Evolutionary conservation across 1,140 invertebrate genomes (phyloP).

Genomic region (Zophobas atratus): DNA sequence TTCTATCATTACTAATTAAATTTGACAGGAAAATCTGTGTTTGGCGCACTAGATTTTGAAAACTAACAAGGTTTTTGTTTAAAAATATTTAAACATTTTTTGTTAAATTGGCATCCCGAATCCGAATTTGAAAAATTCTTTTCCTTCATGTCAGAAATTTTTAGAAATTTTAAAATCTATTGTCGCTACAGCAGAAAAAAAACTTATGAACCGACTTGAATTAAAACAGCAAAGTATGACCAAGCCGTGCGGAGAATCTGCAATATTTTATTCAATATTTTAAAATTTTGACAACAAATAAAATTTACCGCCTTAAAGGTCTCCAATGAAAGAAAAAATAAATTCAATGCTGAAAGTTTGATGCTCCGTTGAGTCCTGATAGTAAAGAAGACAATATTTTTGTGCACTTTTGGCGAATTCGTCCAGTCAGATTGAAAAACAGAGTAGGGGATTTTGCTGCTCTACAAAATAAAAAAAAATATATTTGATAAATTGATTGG

Average conservation of each 20-base stretch:
- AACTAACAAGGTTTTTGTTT: too few species aligned
- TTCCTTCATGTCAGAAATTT: too few species aligned
- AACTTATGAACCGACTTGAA: neutral
- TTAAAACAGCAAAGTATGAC: neutral
- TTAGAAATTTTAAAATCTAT: too few species aligned
- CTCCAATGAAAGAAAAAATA: neutral
- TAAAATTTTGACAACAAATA: neutral
- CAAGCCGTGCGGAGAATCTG: conserved; percentile 4
- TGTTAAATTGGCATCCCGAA: too few species aligned
- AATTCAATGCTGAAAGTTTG: neutral
- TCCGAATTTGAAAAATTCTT: too few species aligned
- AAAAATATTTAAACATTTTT: too few species aligned
- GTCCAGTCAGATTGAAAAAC: neutral
- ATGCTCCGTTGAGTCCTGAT: neutral
- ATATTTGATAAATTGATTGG: neutral
- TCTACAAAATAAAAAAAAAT: neutral
- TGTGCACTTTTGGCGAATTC: neutral
- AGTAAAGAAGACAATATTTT: neutral
- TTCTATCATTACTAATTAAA: too few species aligned
- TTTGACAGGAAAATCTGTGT: too few species aligned
- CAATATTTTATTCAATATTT: neutral
- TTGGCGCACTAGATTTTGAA: too few species aligned
- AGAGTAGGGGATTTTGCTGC: neutral
- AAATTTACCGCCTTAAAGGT: conserved; percentile 9
- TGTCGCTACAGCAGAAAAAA: neutral